A percentile compares a stretch with the other conserved stretches of the same genome.
These are phyloP conservation scores for Adelosebastes latens DNA, from an alignment of 2,797 vertebrate genomes.

Conservation along the genomic window DNA sequence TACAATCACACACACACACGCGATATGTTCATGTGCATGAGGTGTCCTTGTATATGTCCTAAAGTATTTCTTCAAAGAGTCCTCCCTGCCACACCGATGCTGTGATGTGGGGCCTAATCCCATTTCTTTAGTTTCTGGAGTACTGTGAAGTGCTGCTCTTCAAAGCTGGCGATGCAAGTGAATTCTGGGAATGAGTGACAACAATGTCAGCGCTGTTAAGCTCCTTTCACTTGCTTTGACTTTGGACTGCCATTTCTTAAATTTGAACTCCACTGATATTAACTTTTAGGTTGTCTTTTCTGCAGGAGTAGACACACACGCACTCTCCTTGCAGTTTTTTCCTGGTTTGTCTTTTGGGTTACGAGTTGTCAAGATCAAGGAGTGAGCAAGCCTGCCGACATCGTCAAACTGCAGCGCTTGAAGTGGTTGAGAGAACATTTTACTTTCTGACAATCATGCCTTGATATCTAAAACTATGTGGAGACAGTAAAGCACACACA, in stretches of 20 bases:
- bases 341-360: constrained; percentile 19
- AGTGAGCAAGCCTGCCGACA: background rate
- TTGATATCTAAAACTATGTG: background rate
- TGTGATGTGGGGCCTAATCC: constrained; percentile 64
- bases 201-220: constrained; percentile 57
- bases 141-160: constrained; percentile 54
- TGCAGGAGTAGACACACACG: constrained; percentile 14
- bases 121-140: constrained; percentile 61
- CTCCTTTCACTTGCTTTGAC: constrained; percentile 52
- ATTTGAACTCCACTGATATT: constrained; percentile 26
- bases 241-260: constrained; percentile 43
- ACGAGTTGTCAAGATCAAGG: constrained; percentile 40
- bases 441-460: background rate
- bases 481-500: background rate
- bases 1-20: background rate
- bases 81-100: constrained; percentile 37
- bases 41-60: constrained; percentile 16
- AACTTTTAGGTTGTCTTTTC: constrained; percentile 23
- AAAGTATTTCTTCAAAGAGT: constrained; percentile 57
- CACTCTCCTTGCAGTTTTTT: constrained; percentile 2
- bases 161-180: constrained; percentile 48
- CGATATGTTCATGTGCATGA: background rate
- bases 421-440: constrained; percentile 17
- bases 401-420: background rate
- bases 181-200: constrained; percentile 53